Base-by-base conservation (phyloP, 35 echinoderm and acorn worm genomes). In the Diadema setosum region DNA sequence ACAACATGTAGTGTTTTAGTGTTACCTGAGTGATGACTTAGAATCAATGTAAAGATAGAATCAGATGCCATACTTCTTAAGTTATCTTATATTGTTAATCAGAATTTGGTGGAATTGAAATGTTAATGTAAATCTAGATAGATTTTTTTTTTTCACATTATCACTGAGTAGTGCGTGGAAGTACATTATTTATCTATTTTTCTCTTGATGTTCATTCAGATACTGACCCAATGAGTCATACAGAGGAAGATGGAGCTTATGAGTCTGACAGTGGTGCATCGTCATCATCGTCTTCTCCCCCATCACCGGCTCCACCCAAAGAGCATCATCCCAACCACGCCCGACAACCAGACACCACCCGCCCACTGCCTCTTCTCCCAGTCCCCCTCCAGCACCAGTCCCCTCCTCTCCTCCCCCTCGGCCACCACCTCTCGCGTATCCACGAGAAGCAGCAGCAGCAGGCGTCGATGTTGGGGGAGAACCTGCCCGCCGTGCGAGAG, bases 401-500 rank as follows among this genome's bases (percentile, higher is more conserved):
- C 17, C 33, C 73, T 24, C 73, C 73, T 78, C 40, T 44, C 27
- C 30, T 78, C 29, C 73, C 73, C 73, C 73, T 78, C 37, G 30
- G 12, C 73, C 35, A 78, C 73, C 35, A 44, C 25, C 73, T 25
- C 2, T 44, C 73, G n/a, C 48, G 9, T 9, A 21, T 78, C 73
- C 73, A 41, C 34, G 73, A 41, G 29, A 44, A 78, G 33, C 9
- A 4, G 18, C 87, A 63, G 39, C 65, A 67, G 31, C 81, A 65
- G 20, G 82, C 83, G 12, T 94, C 89, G 82, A 81, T 94, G 21
- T 84, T 84, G 36, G 92, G 85, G 8, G 87, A 94, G 63, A 67
- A 67, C 27, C 63, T 67, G 27, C 63, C 63, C 17, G 8, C 18
- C 12, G 30, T 67, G 63, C 11, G n/a, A 21, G 30, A 26, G 63